A percentile compares a stretch with the other conserved stretches of the same genome.
Conservation (phyloP, 2,797 vertebrate species). For the Oryzias sinensis region DNA sequence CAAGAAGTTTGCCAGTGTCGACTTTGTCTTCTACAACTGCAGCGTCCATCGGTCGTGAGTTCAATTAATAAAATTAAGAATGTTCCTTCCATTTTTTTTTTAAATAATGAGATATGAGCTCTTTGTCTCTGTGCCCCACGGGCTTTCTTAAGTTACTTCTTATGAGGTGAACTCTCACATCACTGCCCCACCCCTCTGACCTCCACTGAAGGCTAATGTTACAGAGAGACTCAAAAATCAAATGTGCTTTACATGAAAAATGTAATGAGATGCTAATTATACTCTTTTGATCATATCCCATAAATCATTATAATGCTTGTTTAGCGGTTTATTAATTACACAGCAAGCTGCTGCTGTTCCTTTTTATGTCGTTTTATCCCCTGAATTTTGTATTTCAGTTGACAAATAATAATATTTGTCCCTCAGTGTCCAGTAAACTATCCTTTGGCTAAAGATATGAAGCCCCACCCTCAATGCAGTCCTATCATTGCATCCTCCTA, state of each 20-base stretch:
- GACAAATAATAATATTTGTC: constrained; percentile 28
- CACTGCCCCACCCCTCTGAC: constrained; percentile 17
- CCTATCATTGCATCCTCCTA: constrained; percentile 27
- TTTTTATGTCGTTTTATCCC: constrained; percentile 34
- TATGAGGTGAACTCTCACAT: constrained; percentile 25
- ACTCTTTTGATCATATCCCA: constrained; percentile 51
- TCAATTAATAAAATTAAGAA: not conserved
- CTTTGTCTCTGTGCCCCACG: constrained; percentile 23
- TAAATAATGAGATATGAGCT: constrained; percentile 3
- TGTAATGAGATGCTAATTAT: constrained; percentile 55
- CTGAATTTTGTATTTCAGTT: constrained; percentile 7
- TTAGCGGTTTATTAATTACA: constrained; percentile 54
- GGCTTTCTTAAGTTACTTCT: constrained; percentile 38
- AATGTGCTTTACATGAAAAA: constrained; percentile 49
- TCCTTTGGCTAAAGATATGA: constrained; percentile 49
- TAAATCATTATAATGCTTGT: constrained; percentile 33
- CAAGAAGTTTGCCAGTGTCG: constrained; percentile 93
- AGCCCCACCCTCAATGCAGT: constrained; percentile 43
- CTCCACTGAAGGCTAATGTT: constrained; percentile 48
- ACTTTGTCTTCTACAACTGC: constrained; percentile 99
- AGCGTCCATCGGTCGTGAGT: constrained; percentile 98
- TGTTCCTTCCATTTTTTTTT: not conserved
- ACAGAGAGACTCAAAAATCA: constrained; percentile 54
- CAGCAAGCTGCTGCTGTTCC: constrained; percentile 23
- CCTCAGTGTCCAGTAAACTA: constrained; percentile 43